Conservation (phyloP, 2,797 vertebrate genomes). For the Arctocebus calabarensis region DNA sequence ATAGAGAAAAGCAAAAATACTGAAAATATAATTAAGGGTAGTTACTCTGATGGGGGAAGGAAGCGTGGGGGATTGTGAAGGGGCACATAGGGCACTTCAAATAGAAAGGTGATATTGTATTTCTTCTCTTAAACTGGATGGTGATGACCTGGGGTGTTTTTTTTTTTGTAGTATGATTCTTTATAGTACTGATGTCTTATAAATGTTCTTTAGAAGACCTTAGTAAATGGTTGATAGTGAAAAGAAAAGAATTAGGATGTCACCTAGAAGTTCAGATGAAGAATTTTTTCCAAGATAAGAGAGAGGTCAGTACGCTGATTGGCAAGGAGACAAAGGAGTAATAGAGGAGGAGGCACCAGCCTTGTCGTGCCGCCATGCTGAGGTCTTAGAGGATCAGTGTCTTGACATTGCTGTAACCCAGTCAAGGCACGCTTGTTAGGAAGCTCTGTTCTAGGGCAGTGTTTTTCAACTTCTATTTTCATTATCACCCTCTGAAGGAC, state of each 20-base stretch:
- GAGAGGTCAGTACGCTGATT: not conserved
- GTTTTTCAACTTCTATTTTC: not conserved
- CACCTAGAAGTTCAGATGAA: not conserved
- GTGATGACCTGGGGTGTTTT: not conserved
- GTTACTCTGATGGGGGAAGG: not conserved
- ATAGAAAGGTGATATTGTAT: not conserved
- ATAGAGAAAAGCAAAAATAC: not conserved
- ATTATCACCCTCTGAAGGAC: not conserved
- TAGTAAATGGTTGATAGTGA: not conserved
- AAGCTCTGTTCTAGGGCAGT: not conserved
- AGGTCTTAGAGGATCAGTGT: not conserved
- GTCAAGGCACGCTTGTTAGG: not conserved
- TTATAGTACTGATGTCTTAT: not conserved
- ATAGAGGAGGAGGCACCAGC: not conserved
- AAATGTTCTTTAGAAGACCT: not conserved
- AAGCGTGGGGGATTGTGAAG: not conserved
- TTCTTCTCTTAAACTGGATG: not conserved
- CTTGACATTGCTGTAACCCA: accelerated
- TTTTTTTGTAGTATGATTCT: not conserved
- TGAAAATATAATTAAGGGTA: not conserved
- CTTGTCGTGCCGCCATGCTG: not conserved
- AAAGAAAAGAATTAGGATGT: not conserved
- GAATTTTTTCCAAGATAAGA: not conserved
- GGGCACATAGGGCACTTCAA: not conserved
- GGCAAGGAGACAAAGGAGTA: not conserved